phyloP scores from a whole-genome alignment of 2,113 vertebrate genomes.

The Lathamus discolor region DNA sequence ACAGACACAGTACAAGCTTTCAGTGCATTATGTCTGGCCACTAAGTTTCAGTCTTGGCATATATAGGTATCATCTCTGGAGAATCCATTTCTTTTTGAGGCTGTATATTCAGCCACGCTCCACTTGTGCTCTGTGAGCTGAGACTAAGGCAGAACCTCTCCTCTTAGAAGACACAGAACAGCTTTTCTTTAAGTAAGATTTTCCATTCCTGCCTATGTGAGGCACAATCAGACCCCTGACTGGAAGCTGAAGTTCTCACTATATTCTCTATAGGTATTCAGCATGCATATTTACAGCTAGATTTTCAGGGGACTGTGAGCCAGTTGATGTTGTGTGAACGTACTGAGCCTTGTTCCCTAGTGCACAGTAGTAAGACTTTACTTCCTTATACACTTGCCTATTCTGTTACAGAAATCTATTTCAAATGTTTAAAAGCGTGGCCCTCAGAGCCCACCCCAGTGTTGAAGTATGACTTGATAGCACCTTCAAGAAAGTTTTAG shows the following conservation, averaged over 20 bases:
- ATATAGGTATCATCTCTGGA: not conserved
- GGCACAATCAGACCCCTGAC: not conserved
- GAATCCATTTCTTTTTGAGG: not conserved
- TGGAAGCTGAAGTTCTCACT: not conserved
- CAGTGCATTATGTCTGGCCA: not conserved
- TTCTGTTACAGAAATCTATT: not conserved
- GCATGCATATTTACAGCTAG: not conserved
- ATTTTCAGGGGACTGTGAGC: not conserved
- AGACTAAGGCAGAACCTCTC: not conserved
- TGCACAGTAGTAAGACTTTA: not conserved
- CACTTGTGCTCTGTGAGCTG: not conserved
- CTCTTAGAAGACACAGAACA: not conserved
- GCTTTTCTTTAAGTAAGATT: not conserved
- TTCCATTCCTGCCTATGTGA: not conserved
- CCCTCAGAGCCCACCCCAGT: not conserved
- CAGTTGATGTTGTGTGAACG: not conserved
- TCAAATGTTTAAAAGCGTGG: not conserved
- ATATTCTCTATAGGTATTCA: not conserved
- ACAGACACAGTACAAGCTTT: not conserved
- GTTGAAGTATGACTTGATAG: not conserved
- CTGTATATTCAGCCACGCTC: not conserved
- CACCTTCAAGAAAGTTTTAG: not conserved
- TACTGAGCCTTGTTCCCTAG: not conserved
- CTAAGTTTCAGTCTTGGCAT: not conserved
- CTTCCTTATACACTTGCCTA: not conserved